Evolutionary conservation across 2,888 invertebrate genomes (phyloP), one percentile per base, ranked within the genome.

Genomic region (Melikaiella ostensackeni): DNA sequence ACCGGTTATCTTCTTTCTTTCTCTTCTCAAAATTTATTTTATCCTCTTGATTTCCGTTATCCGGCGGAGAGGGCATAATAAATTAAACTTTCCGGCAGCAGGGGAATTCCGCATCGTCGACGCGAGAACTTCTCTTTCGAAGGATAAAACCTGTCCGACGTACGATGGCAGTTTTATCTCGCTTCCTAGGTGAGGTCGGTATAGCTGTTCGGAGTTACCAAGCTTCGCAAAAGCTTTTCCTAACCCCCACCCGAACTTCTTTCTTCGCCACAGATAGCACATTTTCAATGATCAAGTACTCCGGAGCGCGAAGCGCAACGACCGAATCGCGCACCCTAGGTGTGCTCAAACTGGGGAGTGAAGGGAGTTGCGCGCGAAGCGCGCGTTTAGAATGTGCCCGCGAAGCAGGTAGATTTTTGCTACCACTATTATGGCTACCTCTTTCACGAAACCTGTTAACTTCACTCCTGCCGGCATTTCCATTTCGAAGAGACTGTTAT

Each of bases 121-220:
- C 75, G 46, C 55, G 75, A 57, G 62, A 75, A 75, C 75, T 75
- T 75, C 50, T 57, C 64, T 75, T 75, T 75, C 19, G 27, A 19
- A 75, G 55, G 38, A 75, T 75, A 64, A 64, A 75, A 75, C 62
- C 75, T 46, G 63, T 59, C 77, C 75, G 64, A 55, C 77, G 63
- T 42, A 64, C 24, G 77, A 74, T 74, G 77, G 74, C 64, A 77
- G 35, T 74, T 74, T 77, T 77, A 74, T 77, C 77, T 77, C 74
- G 63, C n/a, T 74, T 63, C 38, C 64, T 42, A 16, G 64, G 38
- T 64, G 38, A 16, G 38, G 64, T 64, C 42, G 24, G 24, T 42
- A 46, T 66, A 66, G 42, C 27, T 27, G 27, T 8, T 50, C 19
- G 27, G 46, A 50, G 66, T 66, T 66, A 66, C 30, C 66, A 70